Base-by-base conservation (phyloP, 2,888 invertebrate species). In the Dermolepida albohirtum region DNA sequence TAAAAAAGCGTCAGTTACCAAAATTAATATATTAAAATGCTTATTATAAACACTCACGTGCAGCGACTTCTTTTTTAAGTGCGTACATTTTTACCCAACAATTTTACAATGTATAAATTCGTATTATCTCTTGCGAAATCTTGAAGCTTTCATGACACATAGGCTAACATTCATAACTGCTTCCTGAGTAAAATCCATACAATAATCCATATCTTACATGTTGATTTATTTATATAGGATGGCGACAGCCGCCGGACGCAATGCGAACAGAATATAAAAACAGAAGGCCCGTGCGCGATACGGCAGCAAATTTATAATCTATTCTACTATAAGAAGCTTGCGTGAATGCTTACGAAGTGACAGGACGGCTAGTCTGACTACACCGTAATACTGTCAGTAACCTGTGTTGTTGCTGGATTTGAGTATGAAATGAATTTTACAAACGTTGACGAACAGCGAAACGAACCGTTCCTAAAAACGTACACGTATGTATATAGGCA, bases 171-270 rank as follows among this genome's bases (percentile, higher is more conserved):
- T 62, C 34, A 59, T 66, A 66, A 66, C 66, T 66, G 66, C 57
- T 66, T 51, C 66, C 59, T 55, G 49, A 66, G 49, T 66, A 66
- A 57, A 59, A 66, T 50, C 52, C n/a, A 52, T 54, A 66, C 66
- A 41, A 66, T 66, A 66, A 66, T 66, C 66, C 66, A 66, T 66
- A 66, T 55, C 66, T 66, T 66, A 66, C 66, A 59, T 57, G 66
- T 40, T 49, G 66, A 57, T 66, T 66, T 62, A 64, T 64, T 68
- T 68, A 55, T 68, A 63, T 64, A 68, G 63, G 63, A 69, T 66
- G 55, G 66, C 69, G 55, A 69, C 62, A 55, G 66, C 64, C 66
- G 66, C 69, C 66, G 69, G 67, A 66, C 66, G 69, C 66, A 64
- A 50, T 54, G 51, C 47, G 47, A 44, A 54, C 41, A 22, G 69